Conservation (phyloP, 2,113 vertebrate species). For the Polyodon spathula region DNA sequence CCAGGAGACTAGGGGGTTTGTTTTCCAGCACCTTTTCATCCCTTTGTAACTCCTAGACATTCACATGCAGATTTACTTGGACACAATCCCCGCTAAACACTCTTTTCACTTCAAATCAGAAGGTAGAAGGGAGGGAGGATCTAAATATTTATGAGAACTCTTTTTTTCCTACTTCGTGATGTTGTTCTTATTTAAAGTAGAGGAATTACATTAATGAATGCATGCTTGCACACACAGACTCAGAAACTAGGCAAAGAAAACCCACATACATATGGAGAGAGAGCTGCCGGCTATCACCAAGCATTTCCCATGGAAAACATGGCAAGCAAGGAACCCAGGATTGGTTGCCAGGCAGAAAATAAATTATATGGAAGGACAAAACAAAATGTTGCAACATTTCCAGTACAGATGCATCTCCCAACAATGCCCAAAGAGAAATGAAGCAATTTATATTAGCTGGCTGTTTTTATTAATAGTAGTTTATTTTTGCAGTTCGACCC, state of each 20-base stretch:
- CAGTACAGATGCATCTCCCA: not conserved
- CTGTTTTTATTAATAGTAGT: too few relatives aligned
- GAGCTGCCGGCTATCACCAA: conserved; percentile 1
- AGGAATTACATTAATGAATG: conserved; percentile 70
- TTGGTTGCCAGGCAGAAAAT: not conserved
- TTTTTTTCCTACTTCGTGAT: conserved; percentile 47
- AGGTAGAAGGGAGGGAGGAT: conserved; percentile 37
- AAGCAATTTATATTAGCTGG: not conserved
- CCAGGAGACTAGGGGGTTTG: conserved; percentile 50
- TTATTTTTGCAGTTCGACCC: too few relatives aligned
- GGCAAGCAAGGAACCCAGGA: not conserved
- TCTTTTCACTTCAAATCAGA: conserved; percentile 39
- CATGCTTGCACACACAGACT: conserved; percentile 68
- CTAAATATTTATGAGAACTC: conserved; percentile 64
- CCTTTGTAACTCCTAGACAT: conserved; percentile 50
- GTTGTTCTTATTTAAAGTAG: conserved; percentile 54
- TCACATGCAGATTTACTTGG: conserved; percentile 68
- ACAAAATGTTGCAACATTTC: not conserved
- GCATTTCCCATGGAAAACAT: not conserved
- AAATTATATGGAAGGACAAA: not conserved
- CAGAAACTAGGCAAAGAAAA: conserved; percentile 52
- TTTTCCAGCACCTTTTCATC: conserved; percentile 61
- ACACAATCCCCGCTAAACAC: conserved; percentile 44
- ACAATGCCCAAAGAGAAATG: not conserved
- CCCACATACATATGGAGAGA: not conserved